A percentile compares a stretch with the other conserved stretches of the same genome.
Conservation (phyloP, 2,888 invertebrate genomes). For the Leptinotarsa rubiginosa region DNA sequence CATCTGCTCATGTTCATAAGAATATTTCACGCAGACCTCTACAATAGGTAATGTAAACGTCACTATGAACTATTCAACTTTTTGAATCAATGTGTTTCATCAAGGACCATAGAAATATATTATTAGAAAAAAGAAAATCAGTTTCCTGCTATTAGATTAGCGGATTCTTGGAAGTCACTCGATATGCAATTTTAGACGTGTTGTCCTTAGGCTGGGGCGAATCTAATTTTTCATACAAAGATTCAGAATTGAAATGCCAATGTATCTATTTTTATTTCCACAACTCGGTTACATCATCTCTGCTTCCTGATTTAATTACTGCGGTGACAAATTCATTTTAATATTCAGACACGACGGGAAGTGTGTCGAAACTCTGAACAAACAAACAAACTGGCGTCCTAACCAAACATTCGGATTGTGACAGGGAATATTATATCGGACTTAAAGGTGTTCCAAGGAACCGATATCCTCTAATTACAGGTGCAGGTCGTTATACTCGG, state of each 20-base stretch:
- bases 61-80: too few species aligned
- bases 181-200: too few species aligned
- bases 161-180: too few species aligned
- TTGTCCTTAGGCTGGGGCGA: too few species aligned
- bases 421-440: slow-evolving; percentile 20
- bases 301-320: background rate
- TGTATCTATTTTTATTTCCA: background rate
- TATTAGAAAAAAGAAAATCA: too few species aligned
- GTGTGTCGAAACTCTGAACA: slow-evolving; percentile 14
- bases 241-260: background rate
- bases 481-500: background rate
- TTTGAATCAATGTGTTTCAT: too few species aligned
- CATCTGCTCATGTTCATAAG: too few species aligned
- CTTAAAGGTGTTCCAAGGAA: slow-evolving; percentile 13
- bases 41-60: too few species aligned
- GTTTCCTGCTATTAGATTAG: too few species aligned
- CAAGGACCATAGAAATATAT: too few species aligned
- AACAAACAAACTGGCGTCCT: slow-evolving; percentile 27
- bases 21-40: too few species aligned
- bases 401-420: slow-evolving; percentile 23
- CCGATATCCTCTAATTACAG: slow-evolving; percentile 24
- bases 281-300: slow-evolving; percentile 2
- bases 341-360: slow-evolving; percentile 22
- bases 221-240: background rate
- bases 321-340: slow-evolving; percentile 24